Evolutionary conservation across 2,113 vertebrate genomes (phyloP).

Genomic region (Tachysurus vachellii): DNA sequence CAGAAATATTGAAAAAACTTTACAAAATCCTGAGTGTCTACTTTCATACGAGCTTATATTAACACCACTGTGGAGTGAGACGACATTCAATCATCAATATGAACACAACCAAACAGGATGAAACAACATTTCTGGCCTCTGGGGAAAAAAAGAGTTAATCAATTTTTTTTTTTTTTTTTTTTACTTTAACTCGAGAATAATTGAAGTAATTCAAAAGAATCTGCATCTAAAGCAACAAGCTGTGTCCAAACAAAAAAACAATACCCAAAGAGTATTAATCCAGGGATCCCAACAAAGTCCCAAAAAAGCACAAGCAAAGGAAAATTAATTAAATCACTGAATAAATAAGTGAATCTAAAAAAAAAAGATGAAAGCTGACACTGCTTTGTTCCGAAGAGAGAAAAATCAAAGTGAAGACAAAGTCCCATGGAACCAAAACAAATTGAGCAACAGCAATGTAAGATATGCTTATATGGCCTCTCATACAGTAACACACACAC

Average conservation of each 20-base stretch:
- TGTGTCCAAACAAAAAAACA: background rate
- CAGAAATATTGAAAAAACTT: no score
- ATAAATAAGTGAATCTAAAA: conserved; percentile 52
- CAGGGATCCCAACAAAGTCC: conserved; percentile 57
- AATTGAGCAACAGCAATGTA: conserved; percentile 58
- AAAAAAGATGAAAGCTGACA: conserved; percentile 63
- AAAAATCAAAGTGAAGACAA: conserved; percentile 61
- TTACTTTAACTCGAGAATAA: conserved; percentile 46
- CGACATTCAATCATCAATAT: no score
- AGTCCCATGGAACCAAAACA: conserved; percentile 55
- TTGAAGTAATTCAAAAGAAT: background rate
- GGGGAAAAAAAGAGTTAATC: background rate
- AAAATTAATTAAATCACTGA: conserved; percentile 70
- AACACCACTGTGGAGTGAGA: no score
- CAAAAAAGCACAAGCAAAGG: conserved; percentile 62
- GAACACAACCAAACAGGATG: no score
- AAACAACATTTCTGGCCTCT: no score
- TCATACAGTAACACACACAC: background rate
- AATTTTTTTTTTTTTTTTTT: background rate
- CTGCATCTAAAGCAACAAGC: background rate
- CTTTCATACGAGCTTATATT: no score
- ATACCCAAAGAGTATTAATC: conserved; percentile 34
- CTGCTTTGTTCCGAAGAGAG: conserved; percentile 54
- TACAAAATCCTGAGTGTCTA: no score
- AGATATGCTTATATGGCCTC: conserved; percentile 40